These are phyloP conservation scores for Neodontobutis hainanensis DNA, from an alignment of 2,113 vertebrate species.

Conservation along the genomic window DNA sequence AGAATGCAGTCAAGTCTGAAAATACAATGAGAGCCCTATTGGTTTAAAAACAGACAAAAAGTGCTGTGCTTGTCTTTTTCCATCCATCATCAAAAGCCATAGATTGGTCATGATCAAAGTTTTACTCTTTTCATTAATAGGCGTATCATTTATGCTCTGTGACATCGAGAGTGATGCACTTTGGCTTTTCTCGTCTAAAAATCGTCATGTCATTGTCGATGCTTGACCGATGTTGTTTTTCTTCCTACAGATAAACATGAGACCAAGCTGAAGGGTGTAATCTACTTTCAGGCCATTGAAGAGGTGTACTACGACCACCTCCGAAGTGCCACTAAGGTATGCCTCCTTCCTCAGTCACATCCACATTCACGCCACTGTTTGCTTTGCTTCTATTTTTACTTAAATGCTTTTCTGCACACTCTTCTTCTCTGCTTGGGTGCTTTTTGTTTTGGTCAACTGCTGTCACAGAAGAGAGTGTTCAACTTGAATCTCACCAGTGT, in stretches of 20 bases:
- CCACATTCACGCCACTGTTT: neutral
- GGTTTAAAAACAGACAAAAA: conserved; percentile 52
- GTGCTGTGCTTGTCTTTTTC: conserved; percentile 70
- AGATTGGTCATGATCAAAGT: conserved; percentile 60
- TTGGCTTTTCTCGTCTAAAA: neutral
- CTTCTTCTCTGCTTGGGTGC: conserved; percentile 28
- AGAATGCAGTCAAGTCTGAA: conserved; percentile 69
- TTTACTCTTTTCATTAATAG: conserved; percentile 11
- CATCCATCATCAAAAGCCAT: conserved; percentile 59
- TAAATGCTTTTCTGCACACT: conserved; percentile 16
- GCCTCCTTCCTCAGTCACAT: neutral
- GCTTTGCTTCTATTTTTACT: conserved; percentile 10
- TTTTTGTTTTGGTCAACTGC: conserved; percentile 49
- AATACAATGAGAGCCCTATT: conserved; percentile 63
- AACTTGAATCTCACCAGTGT: conserved; percentile 74
- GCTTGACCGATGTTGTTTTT: conserved; percentile 21
- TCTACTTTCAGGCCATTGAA: conserved; percentile 99
- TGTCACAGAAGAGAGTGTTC: conserved; percentile 74
- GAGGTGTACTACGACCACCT: conserved; percentile 98
- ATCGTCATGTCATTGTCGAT: neutral
- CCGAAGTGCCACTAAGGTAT: conserved; percentile 93
- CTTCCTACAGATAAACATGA: conserved; percentile 90
- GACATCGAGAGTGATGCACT: neutral
- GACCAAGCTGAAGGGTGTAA: conserved; percentile 95
- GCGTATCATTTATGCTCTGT: neutral